Base-by-base conservation (phyloP, 2,797 vertebrate species). In the Girardinus metallicus region DNA sequence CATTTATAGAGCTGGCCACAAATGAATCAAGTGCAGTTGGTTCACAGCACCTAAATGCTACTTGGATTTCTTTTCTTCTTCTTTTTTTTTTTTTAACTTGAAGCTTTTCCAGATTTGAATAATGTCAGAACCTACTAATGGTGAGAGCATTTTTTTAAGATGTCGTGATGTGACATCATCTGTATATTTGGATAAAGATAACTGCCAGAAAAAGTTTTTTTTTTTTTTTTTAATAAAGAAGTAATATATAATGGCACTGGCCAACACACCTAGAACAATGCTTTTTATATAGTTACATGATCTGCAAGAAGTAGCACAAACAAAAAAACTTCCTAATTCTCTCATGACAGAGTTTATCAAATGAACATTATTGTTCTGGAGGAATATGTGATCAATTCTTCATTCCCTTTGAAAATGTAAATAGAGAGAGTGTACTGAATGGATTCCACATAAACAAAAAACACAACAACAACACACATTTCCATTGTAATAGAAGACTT, bases 401-500 rank as follows among this genome's bases (percentile, higher is more conserved):
- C 41, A 15, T 16, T 5, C 11, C 55, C 53, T 79, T 29, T 76
- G 5, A 71, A 73, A 76, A 77, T 74, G 10, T 55, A 18, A 43
- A 77, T 46, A 60, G 53, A 77, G 5, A 62, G 75, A 72, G 1
- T 47, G 9, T 44, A 15, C 23, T 44, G 41, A 70, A 70, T 43
- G 66, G 39, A 3, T 70, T 26, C 18, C 36, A 41, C 26, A 68
- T 41, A 3, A 68, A 11, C 2, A 31, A 11, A 23, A 26, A 66
- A 39, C 29, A 31, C 1, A 73, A 72, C 9, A 43, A 23, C 15
- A 18, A 15, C 44, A n/a, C 74, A 11, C 62, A 57, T 82, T 80
- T 75, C 26, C 15, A 36, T 5, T 57, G 11, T 70, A 70, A 78
- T 62, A 74, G 13, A 76, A 74, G 23, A 21, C 60, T 36, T 80